Conservation (phyloP, 2,888 invertebrate species). For the Barypeithes pellucidus region DNA sequence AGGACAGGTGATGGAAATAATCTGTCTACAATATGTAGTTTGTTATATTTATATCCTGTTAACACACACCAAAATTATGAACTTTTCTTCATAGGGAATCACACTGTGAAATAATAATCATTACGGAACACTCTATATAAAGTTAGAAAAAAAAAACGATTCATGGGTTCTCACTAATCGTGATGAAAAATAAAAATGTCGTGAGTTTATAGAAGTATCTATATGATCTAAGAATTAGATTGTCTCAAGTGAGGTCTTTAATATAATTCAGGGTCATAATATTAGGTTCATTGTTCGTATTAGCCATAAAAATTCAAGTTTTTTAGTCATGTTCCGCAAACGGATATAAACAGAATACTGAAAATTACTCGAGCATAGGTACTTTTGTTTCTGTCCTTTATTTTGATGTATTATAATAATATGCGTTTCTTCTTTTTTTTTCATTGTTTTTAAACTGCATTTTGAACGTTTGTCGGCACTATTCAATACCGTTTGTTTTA, state of each 20-base stretch:
- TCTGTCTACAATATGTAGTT: too few relatives aligned
- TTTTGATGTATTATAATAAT: background rate
- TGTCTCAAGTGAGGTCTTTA: slow-evolving; percentile 56
- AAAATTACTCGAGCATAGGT: slow-evolving; percentile 23
- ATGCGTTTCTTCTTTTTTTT: slow-evolving; percentile 6
- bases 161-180: background rate
- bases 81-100: too few relatives aligned
- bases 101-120: too few relatives aligned
- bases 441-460: slow-evolving; percentile 1
- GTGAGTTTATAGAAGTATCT: slow-evolving; percentile 8
- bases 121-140: too few relatives aligned
- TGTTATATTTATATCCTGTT: too few relatives aligned
- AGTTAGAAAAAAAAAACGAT: background rate
- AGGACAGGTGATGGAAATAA: too few relatives aligned
- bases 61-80: too few relatives aligned
- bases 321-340: slow-evolving; percentile 29
- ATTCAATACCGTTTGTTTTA: slow-evolving; percentile 13
- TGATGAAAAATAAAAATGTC: slow-evolving; percentile 9
- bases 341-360: slow-evolving; percentile 19
- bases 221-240: slow-evolving; percentile 26
- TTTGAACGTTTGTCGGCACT: slow-evolving; percentile 9
- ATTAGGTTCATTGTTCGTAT: slow-evolving; percentile 59
- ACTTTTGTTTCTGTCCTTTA: slow-evolving; percentile 20
- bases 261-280: slow-evolving; percentile 59
- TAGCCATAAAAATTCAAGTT: slow-evolving; percentile 35